Base-by-base conservation (phyloP, 2,113 vertebrate species). In the Carlito syrichta region DNA sequence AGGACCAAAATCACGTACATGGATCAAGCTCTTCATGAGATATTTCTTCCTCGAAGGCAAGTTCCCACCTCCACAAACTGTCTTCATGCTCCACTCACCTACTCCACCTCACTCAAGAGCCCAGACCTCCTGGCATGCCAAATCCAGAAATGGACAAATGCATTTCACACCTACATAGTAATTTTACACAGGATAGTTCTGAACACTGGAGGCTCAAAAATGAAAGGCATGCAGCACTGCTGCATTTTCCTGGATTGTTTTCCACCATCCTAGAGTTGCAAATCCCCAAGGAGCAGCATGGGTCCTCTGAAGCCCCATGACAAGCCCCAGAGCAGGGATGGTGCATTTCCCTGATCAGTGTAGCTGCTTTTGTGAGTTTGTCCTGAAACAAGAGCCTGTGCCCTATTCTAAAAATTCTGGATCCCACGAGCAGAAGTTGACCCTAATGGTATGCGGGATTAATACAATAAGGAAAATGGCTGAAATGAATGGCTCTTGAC, bases 401-500 rank as follows among this genome's bases (percentile, higher is more conserved):
- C 83, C 63, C 50, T 74, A 27, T 40, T 95, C 5, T 6, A 95
- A 93, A 58, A 71, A n/a, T 58, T 22, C 1, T 14, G 38, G 68
- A 89, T 69, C 17, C 69, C 74, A 58, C 54, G 77, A 60, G 79
- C 90, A 97, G 54, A 71, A 94, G 87, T 43, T 77, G 43, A 94
- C 45, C 22, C 32, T 91, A 94, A 69, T 90, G 22, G 63, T 56
- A 60, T 22, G 63, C 86, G 97, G 60, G 94, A 89, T 54, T 94
- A 97, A 92, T 23, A 87, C 10, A 82, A 89, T 82, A 85, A 89
- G 86, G 50, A 86, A 92, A 97, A 82, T 22, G 48, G 63, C 68
- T 90, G 11, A 73, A 66, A 63, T 43, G 82, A 94, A 97, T 58
- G 27, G 78, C 90, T 96, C 81, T 94, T 92, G 93, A 97, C 63